phyloP scores from a whole-genome alignment of 2,888 invertebrate species.

The Stenodera caucasica region DNA sequence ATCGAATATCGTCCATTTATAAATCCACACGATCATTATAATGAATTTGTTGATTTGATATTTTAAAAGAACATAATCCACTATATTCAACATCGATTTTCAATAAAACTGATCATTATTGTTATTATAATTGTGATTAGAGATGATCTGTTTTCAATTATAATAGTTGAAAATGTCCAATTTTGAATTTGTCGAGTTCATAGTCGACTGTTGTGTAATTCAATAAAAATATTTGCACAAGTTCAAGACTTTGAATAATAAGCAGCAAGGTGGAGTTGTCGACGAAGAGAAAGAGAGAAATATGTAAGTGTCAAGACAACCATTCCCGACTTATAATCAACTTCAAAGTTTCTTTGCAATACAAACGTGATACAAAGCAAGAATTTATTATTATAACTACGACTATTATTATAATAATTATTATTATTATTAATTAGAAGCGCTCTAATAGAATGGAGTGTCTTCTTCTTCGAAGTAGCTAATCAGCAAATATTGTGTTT shows the following conservation, averaged over 20 bases:
- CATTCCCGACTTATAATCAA: not conserved
- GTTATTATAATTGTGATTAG: too few relatives aligned
- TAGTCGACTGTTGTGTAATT: not conserved
- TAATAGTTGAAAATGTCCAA: too few relatives aligned
- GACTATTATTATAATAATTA: not conserved
- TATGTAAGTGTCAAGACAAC: not conserved
- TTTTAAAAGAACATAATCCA: too few relatives aligned
- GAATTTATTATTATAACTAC: not conserved
- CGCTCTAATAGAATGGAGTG: not conserved
- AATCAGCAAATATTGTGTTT: not conserved
- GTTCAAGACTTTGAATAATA: not conserved
- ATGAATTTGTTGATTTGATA: too few relatives aligned
- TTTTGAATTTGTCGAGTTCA: not conserved
- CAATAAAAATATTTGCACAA: constrained; percentile 4
- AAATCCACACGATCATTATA: too few relatives aligned
- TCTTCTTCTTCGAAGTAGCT: not conserved
- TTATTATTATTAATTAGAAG: not conserved
- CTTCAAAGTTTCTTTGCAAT: not conserved
- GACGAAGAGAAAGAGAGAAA: not conserved
- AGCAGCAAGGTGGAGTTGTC: not conserved
- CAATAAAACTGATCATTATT: too few relatives aligned
- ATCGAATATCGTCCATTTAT: too few relatives aligned
- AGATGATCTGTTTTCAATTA: too few relatives aligned
- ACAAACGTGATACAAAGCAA: not conserved
- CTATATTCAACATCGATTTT: too few relatives aligned